Percentiles rank a stretch among this genome's conserved stretches.
Conservation (phyloP, 1,140 invertebrate genomes). For the Drosophila fuyamai region DNA sequence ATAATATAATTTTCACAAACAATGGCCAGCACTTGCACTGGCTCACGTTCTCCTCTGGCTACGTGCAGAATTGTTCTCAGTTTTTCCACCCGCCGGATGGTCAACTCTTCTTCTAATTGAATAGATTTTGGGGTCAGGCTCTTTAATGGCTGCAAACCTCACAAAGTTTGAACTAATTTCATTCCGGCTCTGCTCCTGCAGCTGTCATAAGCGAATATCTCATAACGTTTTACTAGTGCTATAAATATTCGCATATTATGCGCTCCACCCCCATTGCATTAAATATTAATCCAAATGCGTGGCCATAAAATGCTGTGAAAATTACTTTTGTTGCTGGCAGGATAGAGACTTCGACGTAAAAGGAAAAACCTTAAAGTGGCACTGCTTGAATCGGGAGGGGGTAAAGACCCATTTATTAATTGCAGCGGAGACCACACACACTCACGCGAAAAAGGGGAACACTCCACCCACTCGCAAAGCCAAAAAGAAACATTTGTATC, state of each 20-base stretch:
- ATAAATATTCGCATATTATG: conserved; percentile 60
- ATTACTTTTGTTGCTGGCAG: conserved; percentile 34
- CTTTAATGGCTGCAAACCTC: conserved; percentile 43
- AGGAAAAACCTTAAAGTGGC: conserved; percentile 18
- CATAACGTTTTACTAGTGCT: conserved; percentile 59
- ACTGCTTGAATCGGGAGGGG: background rate
- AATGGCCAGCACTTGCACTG: conserved; percentile 52
- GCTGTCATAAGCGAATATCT: conserved; percentile 39
- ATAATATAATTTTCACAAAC: conserved; percentile 81
- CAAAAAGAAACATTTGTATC: conserved; percentile 42
- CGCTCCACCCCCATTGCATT: conserved; percentile 42
- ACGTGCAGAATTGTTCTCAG: conserved; percentile 52
- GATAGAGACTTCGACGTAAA: conserved; percentile 11
- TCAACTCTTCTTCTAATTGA: conserved; percentile 56
- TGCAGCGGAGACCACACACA: conserved; percentile 8
- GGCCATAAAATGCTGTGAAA: conserved; percentile 56
- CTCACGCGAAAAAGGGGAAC: conserved; percentile 4
- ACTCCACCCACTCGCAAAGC: conserved; percentile 30
- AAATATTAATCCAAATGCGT: conserved; percentile 70
- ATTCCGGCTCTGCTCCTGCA: conserved; percentile 9
- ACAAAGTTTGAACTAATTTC: conserved; percentile 34
- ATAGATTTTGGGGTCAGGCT: conserved; percentile 48
- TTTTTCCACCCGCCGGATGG: conserved; percentile 30
- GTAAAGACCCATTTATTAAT: conserved; percentile 17
- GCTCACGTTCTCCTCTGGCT: conserved; percentile 39